Base-by-base conservation (phyloP, 2,113 vertebrate species). In the Catagonus wagneri region DNA sequence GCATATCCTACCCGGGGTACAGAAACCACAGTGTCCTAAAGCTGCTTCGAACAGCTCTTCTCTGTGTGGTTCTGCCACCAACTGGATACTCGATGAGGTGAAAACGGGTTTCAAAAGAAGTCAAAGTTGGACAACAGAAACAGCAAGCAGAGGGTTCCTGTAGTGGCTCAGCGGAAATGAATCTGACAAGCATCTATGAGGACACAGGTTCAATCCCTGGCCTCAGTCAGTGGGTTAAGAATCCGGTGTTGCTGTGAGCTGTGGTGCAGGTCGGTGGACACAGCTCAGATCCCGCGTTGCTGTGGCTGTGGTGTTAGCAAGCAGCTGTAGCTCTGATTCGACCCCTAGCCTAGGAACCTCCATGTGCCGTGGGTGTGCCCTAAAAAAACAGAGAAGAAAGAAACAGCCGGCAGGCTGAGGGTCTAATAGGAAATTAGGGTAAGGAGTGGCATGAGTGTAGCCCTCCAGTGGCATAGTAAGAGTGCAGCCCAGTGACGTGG, bases 1-100 rank as follows among this genome's bases (percentile, higher is more conserved):
- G 14, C 63, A 19, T 61, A 58, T 81, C 25, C 54, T 69, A 76
- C 23, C 44, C 61, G 68, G 83, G 6, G 3, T 14, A 15, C 15
- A 78, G 22, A 87, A 90, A 94, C 54, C 32, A 65, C 4, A 92
- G 22, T 78, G 52, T 90, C 93, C 93, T 93, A 58, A 39, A 96
- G 79, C 54, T n/a, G 68, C 23, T 68, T 74, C 76, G 27, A 85
- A 61, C n/a, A 87, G 34, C 15, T 79, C 32, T 61, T 85, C 16
- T 78, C 74, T 72, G 19, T 52, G 52, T 81, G 20, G 61, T 75
- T 96, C 22, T 66, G 80, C 56, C 84, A 65, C 39, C 72, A 79
- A 27, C 12, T 39, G 27, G 14, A 63, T 78, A 85, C 68, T 84
- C 60, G 68, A 4, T 63, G 58, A 78, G 36, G 12, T 52, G 4